A percentile compares a stretch with the other conserved stretches of the same genome.
Evolutionary conservation across 2,888 invertebrate genomes (phyloP).

Genomic region (Acrobasis repandana): DNA sequence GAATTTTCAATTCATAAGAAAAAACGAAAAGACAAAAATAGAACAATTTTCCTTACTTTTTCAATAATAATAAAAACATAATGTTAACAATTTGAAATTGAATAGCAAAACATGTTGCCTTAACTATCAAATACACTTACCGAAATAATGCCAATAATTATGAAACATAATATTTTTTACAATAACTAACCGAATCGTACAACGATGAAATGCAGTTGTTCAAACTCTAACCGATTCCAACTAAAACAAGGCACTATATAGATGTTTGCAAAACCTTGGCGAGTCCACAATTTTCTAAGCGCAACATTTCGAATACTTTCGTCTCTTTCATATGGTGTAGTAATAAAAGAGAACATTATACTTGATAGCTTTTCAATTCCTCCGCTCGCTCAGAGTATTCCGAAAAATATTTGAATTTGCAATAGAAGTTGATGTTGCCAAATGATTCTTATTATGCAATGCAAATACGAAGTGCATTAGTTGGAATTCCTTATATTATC

Average conservation of each 20-base stretch:
- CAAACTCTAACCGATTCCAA: slow-evolving; percentile 29
- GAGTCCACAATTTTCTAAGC: neutral
- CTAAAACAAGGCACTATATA: slow-evolving; percentile 37
- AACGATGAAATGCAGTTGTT: slow-evolving; percentile 34
- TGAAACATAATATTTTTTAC: slow-evolving; percentile 44
- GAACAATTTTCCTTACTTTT: slow-evolving; percentile 54
- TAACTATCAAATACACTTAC: slow-evolving; percentile 58
- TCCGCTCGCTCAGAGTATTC: neutral
- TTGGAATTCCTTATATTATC: slow-evolving; percentile 27
- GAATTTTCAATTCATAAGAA: slow-evolving; percentile 82
- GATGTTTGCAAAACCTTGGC: neutral
- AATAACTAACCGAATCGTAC: slow-evolving; percentile 43
- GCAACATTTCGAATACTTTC: neutral
- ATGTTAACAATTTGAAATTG: slow-evolving; percentile 59
- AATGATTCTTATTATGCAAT: neutral
- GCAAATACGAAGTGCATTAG: slow-evolving; percentile 20
- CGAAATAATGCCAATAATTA: slow-evolving; percentile 54
- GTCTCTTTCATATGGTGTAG: neutral
- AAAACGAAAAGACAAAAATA: slow-evolving; percentile 72
- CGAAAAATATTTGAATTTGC: neutral
- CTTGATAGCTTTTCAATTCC: neutral
- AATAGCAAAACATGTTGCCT: slow-evolving; percentile 54
- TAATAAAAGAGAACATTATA: neutral
- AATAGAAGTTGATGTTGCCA: neutral
- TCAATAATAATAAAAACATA: slow-evolving; percentile 55